Evolutionary conservation across 2,113 vertebrate species (phyloP), one percentile per base, ranked within the genome.

Genomic region (Neotoma lepida): DNA sequence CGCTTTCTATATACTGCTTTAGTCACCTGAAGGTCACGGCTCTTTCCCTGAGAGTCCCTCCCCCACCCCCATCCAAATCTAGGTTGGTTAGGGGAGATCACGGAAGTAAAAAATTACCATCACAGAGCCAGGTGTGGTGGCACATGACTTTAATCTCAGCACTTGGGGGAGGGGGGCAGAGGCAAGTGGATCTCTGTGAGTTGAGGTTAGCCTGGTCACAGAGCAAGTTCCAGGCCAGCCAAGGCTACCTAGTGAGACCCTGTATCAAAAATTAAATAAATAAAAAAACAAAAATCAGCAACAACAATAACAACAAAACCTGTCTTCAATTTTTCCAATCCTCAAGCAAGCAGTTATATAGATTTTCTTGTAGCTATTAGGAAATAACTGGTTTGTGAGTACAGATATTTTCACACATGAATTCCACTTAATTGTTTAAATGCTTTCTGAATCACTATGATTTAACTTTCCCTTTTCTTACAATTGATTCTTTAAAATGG

Each of bases 391-490:
- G 30, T 76, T 89, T 80, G 18, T 92, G 63, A 94, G 30, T 18
- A 84, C 64, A 92, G 63, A 84, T 44, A 80, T 14, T 88, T 54
- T 66, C 88, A 88, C 74, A 92, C 20, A 88, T 61, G 46, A 93
- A 92, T 95, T 89, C 68, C 66, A 92, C 44, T 88, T 66, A 78
- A 86, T 54, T 76, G 73, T 84, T 87, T 84, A 91, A 85, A 41
- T 56, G 63, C 66, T 95, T 71, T 41, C 41, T 93, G 63, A 30
- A 81, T 80, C 63, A 71, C 15, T 56, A 82, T 13, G 33, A 88
- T 82, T 91, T 89, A 88, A 89, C 82, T 82, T 90, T 92, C 26
- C 87, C 39, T 91, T 88, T 96, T 88, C 58, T 56, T 87, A 93
- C 26, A 70, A 33, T 24, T 44, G 24, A 49, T 26, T 92, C 64